These are phyloP conservation scores for Aphaenogaster floridana DNA, from an alignment of 1,140 invertebrate species.

Conservation along the genomic window DNA sequence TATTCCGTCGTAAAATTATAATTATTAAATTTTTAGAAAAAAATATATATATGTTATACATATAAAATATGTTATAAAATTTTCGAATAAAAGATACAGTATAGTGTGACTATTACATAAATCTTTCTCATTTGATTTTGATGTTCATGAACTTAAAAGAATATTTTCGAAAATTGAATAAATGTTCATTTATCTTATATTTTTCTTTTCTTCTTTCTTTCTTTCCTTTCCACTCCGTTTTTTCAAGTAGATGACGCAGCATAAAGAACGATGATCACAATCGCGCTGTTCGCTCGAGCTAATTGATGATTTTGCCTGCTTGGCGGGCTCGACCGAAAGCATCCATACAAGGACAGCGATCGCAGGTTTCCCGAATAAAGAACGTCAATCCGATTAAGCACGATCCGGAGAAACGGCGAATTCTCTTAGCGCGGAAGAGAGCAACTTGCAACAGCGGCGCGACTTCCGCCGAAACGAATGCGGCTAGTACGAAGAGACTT, in stretches of 20 bases:
- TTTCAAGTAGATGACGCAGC: conserved; percentile 25
- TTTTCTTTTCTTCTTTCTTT: background rate
- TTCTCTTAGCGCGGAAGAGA: conserved; percentile 35
- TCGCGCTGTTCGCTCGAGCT: conserved; percentile 27
- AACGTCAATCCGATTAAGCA: conserved; percentile 19
- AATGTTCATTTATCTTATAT: background rate
- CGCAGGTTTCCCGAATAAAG: conserved; percentile 43
- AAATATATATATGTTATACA: no score
- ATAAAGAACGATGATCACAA: conserved; percentile 47
- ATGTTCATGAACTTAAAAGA: background rate
- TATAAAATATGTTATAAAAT: background rate
- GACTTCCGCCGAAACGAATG: conserved; percentile 74
- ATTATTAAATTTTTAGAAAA: background rate
- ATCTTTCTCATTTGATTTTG: background rate
- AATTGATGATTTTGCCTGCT: conserved; percentile 49
- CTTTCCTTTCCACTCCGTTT: background rate
- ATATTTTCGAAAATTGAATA: background rate
- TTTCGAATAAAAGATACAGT: background rate
- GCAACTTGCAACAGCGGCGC: conserved; percentile 25
- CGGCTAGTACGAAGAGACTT: conserved; percentile 44
- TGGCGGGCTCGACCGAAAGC: background rate
- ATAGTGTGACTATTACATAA: background rate
- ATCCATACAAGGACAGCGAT: conserved; percentile 42
- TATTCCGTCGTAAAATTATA: background rate
- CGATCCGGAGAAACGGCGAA: conserved; percentile 34